Base-by-base conservation (phyloP, 2,113 vertebrate genomes). In the Hyperoodon ampullatus region DNA sequence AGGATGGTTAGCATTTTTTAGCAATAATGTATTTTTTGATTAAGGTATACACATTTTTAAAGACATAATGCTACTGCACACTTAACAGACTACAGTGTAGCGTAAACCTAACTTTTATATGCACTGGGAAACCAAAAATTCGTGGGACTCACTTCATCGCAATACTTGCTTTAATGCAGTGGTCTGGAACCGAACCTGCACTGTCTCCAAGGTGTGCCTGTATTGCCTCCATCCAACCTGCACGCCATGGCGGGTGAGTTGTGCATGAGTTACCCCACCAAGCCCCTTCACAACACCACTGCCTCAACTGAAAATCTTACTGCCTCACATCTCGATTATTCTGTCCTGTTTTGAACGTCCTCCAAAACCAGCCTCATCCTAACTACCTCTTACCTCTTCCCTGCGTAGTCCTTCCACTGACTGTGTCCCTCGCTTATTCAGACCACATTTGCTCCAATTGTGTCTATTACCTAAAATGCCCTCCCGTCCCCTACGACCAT, bases 201-300 rank as follows among this genome's bases (percentile, higher is more conserved):
- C n/a, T n/a, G 15, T 58, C 77, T 26, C 53, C 33, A 24, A 55
- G 75, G 50, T 24, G 19, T n/a, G 50, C 21, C 53, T 7, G 23
- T 39, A 26, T 6, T 66, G 61, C 24, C 42, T 61, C 44, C 24
- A 15, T 12, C 35, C 16, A 47, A 28, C 28, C 42, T 39, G 18
- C 6, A 26, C 6, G 23, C 2, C 6, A 8, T 0, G 13, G 78
- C 42, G 42, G 44, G 44, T 0, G 30, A 47, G 6, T 13, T 15
- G n/a, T 28, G 28, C 35, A 10, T 3, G 12, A 53, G 53, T 53
- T 9, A 68, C 13, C 53, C 53, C 53, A 18, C 53, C 53, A 53
- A 53, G 26, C 44, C 24, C 55, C 85, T 78, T 58, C 24, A 6
- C n/a, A 35, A 18, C 1, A 1, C 83, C 23, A 74, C 4, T 3